These are phyloP conservation scores for Hipposideros larvatus DNA, from an alignment of 2,797 vertebrate genomes.

Conservation along the genomic window DNA sequence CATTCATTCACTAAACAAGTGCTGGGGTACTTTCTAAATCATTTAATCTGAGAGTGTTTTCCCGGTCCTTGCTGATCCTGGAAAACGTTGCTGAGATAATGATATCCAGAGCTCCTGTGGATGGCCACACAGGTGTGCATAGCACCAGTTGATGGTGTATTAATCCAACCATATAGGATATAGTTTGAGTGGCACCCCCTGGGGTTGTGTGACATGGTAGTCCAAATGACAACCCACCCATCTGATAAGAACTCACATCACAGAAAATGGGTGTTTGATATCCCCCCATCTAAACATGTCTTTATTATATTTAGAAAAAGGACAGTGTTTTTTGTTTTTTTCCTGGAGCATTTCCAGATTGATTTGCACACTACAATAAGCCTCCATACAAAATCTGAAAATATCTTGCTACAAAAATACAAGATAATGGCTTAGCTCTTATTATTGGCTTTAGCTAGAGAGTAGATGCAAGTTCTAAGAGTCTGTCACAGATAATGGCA, in stretches of 20 bases:
- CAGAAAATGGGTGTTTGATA: not conserved
- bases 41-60: not conserved
- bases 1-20: not conserved
- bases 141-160: not conserved
- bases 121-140: not conserved
- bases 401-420: conserved; percentile 66
- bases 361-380: conserved; percentile 78
- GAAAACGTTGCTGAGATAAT: not conserved
- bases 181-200: not conserved
- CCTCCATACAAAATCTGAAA: conserved; percentile 71
- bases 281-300: conserved; percentile 6
- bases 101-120: not conserved
- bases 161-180: not conserved
- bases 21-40: not conserved
- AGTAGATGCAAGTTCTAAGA: conserved; percentile 68
- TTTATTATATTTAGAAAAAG: conserved; percentile 28
- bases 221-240: not conserved
- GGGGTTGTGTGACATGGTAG: not conserved
- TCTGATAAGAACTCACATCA: conserved; percentile 11
- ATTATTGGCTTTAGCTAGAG: conserved; percentile 72
- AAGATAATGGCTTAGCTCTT: conserved; percentile 64
- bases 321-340: not conserved
- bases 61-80: not conserved
- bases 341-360: conserved; percentile 71
- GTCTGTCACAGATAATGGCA: conserved; percentile 77